These are phyloP conservation scores for Xylota sylvarum DNA, from an alignment of 2,888 invertebrate genomes.

Conservation along the genomic window DNA sequence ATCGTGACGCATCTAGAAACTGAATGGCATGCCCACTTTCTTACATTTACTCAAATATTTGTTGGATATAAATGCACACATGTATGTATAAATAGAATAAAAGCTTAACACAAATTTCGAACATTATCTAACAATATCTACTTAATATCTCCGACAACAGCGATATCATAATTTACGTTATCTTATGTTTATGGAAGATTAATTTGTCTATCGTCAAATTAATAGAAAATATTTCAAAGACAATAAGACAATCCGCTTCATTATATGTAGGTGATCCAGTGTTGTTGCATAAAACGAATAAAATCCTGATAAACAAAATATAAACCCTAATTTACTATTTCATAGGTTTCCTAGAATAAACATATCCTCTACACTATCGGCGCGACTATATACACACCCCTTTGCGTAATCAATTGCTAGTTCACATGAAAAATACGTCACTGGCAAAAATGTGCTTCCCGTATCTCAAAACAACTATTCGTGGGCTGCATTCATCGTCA, in stretches of 20 bases:
- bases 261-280: background rate
- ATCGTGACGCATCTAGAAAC: conserved; percentile 10
- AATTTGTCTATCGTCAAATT: background rate
- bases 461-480: conserved; percentile 19
- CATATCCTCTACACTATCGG: background rate
- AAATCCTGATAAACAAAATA: too few species aligned
- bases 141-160: conserved; percentile 1
- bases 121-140: conserved; percentile 5
- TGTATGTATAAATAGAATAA: too few species aligned
- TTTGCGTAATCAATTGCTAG: conserved; percentile 31
- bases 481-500: conserved; percentile 31
- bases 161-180: conserved; percentile 17
- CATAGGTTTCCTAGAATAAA: background rate
- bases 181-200: background rate
- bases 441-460: conserved; percentile 25
- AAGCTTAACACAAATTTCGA: conserved; percentile 16
- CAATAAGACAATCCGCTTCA: too few species aligned
- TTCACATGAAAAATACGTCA: conserved; percentile 34
- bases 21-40: background rate
- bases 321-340: background rate
- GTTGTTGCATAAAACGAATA: too few species aligned
- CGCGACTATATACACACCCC: conserved; percentile 32
- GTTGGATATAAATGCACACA: background rate
- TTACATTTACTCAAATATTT: background rate
- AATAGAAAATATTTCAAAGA: too few species aligned